Evolutionary conservation across 2,113 vertebrate species (phyloP).

Genomic region (Peromyscus maniculatus): DNA sequence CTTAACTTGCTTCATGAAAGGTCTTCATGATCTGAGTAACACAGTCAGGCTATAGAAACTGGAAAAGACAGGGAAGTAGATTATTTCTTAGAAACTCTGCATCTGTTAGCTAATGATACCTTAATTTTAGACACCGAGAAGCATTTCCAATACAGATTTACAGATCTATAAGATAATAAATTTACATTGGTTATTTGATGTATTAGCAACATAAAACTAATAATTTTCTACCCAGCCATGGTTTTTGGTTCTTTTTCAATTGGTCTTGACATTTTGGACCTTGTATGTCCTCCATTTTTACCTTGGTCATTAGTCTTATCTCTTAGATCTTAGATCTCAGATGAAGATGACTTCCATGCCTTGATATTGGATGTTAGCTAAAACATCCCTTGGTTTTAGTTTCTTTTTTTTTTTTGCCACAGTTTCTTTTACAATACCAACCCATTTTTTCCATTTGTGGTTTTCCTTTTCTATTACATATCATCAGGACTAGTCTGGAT

Average conservation of each 20-base stretch:
- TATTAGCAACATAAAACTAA: neutral
- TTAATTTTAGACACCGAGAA: constrained; percentile 11
- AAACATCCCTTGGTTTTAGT: neutral
- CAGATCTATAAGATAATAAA: neutral
- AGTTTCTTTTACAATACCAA: neutral
- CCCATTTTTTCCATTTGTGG: neutral
- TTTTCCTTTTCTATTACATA: neutral
- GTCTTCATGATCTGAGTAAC: neutral
- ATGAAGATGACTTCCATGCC: neutral
- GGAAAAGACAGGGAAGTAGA: neutral
- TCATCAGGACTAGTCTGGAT: neutral
- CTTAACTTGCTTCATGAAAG: neutral
- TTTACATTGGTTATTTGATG: neutral
- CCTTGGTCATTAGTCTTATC: neutral
- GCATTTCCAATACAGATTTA: neutral
- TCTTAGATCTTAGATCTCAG: neutral
- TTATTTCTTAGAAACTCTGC: neutral
- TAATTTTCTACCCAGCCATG: neutral
- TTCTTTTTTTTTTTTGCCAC: neutral
- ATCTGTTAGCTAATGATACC: neutral
- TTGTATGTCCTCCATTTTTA: neutral
- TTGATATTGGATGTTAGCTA: neutral
- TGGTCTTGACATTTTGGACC: neutral
- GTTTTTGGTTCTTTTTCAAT: neutral
- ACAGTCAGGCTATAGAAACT: neutral